Evolutionary conservation across 2,113 vertebrate species (phyloP), one percentile per base, ranked within the genome.

Genomic region (Lota lota): DNA sequence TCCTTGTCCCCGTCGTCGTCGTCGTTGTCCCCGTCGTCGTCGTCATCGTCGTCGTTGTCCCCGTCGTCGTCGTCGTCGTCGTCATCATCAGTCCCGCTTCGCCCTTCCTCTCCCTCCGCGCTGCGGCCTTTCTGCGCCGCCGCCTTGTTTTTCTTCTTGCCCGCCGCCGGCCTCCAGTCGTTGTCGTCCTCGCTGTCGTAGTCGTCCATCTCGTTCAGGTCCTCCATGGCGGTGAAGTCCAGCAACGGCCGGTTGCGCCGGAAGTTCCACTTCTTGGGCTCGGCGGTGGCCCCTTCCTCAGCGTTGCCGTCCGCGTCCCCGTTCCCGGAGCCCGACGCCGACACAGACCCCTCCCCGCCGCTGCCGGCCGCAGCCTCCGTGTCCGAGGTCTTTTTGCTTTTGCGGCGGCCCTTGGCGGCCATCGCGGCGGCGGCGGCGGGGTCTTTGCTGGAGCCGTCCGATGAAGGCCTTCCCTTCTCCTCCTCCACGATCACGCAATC

Each of bases 151-250:
- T 94, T 98, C 74, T 86, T 97, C 86, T 95, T 97, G 12, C 83
- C 95, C 2, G 91, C 92, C 2, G 94, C 88, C 4, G 97, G 97
- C 20, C 96, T 91, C 97, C 97, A 99, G 80, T 99, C 97, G 19
- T 99, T 99, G 79, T 99, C 97, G 47, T 99, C 97, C 78, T 99
- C 97, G 5, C 97, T 99, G 56, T 99, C 97, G 10, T 99, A 99
- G 86, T 99, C 97, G 72, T 99, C 97, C 93, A 99, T 98, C 64
- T 96, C 96, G 63, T 98, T 97, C 67, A 99, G 90, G 17, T 98
- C 95, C 85, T 97, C 96, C 94, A 98, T 98, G 0, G 96, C 95
- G 1, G 97, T 95, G 72, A 99, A 98, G 91, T 98, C 96, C 81
- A 98, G 83, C 71, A 97, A 87, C 0, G 96, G 96, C 0, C 97